Conservation (phyloP, 2,797 vertebrate genomes). For the Gadopsis marmoratus region DNA sequence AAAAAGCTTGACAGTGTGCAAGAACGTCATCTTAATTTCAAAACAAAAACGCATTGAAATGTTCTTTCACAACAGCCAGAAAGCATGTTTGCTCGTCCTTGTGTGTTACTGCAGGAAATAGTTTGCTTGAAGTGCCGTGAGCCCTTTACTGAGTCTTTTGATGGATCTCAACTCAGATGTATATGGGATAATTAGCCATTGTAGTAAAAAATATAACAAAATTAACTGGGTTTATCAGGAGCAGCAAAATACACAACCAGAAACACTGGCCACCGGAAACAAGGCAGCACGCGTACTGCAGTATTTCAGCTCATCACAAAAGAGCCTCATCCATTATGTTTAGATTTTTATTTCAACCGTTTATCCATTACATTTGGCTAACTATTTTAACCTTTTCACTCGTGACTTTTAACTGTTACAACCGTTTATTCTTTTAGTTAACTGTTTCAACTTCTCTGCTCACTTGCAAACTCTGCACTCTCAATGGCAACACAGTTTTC, state of each 20-base stretch:
- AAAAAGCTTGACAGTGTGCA: constrained; percentile 36
- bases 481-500: no score
- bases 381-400: no score
- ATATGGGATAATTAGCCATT: no score
- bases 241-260: no score
- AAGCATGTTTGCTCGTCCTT: constrained; percentile 10
- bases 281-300: no score
- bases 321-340: no score
- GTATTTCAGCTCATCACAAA: no score
- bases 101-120: constrained; percentile 34
- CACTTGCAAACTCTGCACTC: no score
- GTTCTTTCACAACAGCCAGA: neutral
- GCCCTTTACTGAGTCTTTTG: constrained; percentile 18
- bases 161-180: constrained; percentile 14
- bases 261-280: no score
- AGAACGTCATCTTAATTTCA: constrained; percentile 12
- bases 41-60: constrained; percentile 10
- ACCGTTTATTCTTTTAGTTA: neutral
- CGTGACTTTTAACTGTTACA: no score
- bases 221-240: no score
- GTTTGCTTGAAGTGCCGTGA: constrained; percentile 1
- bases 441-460: neutral
- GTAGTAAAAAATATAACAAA: no score
- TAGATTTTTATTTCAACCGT: neutral
- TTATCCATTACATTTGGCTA: neutral